These are phyloP conservation scores for Microtus richardsoni DNA, from an alignment of 2,113 vertebrate genomes.

Conservation along the genomic window DNA sequence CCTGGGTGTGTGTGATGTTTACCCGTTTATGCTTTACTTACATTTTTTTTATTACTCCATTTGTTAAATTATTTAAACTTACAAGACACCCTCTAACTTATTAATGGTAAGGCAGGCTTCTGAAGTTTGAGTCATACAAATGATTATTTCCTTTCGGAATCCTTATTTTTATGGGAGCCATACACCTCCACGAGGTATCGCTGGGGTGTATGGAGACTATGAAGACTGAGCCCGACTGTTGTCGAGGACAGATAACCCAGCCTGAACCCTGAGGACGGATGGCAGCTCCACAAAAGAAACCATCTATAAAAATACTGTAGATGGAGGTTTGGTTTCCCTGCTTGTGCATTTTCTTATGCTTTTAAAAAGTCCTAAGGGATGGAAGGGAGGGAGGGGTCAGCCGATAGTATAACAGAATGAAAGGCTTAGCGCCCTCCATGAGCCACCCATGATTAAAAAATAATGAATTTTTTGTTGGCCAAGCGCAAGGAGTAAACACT, in stretches of 20 bases:
- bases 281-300: slow-evolving; percentile 62
- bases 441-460: slow-evolving; percentile 73
- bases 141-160: slow-evolving; percentile 50
- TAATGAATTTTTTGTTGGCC: slow-evolving; percentile 70
- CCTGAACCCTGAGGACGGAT: not conserved
- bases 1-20: slow-evolving; percentile 49
- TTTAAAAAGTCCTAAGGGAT: slow-evolving; percentile 62
- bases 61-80: slow-evolving; percentile 81
- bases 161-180: slow-evolving; percentile 34
- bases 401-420: not conserved
- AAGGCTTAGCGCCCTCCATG: slow-evolving; percentile 35
- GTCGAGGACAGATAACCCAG: not conserved
- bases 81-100: slow-evolving; percentile 74
- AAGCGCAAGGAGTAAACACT: slow-evolving; percentile 70
- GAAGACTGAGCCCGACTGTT: not conserved
- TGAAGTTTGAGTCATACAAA: slow-evolving; percentile 63
- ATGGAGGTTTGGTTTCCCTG: slow-evolving; percentile 51
- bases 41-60: slow-evolving; percentile 73
- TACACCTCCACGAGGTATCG: not conserved
- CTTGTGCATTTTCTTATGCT: slow-evolving; percentile 5
- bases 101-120: slow-evolving; percentile 60
- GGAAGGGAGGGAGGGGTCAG: slow-evolving; percentile 5
- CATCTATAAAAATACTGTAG: slow-evolving; percentile 51
- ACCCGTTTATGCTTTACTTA: slow-evolving; percentile 70
- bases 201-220: not conserved